phyloP scores from a whole-genome alignment of 2,888 invertebrate species.

The Clepsis dumicolana region DNA sequence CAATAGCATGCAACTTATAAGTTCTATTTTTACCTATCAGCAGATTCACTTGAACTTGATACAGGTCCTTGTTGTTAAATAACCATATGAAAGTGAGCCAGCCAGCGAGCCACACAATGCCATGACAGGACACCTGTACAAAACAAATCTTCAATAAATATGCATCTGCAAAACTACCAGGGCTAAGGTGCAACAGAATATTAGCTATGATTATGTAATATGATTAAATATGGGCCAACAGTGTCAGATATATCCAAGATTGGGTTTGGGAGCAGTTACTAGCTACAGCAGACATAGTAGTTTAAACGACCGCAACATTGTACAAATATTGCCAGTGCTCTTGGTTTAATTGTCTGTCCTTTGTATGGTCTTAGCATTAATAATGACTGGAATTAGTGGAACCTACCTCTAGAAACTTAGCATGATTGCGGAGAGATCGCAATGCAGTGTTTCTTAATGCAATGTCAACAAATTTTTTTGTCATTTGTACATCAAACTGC shows the following conservation, averaged over 20 bases:
- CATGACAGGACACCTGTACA: conserved; percentile 93
- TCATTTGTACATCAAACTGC: conserved; percentile 80
- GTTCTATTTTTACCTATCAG: conserved; percentile 87
- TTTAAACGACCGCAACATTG: too few relatives aligned
- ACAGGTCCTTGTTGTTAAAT: conserved; percentile 88
- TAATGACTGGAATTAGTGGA: background rate
- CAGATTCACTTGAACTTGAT: conserved; percentile 95
- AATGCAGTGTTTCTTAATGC: conserved; percentile 79
- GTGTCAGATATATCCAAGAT: too few relatives aligned
- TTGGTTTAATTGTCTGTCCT: too few relatives aligned
- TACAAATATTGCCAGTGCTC: too few relatives aligned
- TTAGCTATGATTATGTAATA: too few relatives aligned
- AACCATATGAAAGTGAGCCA: conserved; percentile 93
- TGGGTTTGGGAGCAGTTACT: too few relatives aligned
- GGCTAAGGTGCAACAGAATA: too few relatives aligned
- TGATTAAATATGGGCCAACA: too few relatives aligned
- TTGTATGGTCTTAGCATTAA: background rate
- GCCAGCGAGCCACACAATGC: conserved; percentile 93
- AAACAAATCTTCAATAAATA: conserved; percentile 10
- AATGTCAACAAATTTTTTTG: conserved; percentile 81
- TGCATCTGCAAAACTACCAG: too few relatives aligned
- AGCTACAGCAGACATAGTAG: too few relatives aligned
- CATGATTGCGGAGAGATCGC: conserved; percentile 83
- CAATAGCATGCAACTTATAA: background rate
- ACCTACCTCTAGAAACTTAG: conserved; percentile 85